Percentiles rank a stretch among this genome's conserved stretches.
Evolutionary conservation across 2,797 vertebrate species (phyloP).

Genomic region (Selene dorsalis): DNA sequence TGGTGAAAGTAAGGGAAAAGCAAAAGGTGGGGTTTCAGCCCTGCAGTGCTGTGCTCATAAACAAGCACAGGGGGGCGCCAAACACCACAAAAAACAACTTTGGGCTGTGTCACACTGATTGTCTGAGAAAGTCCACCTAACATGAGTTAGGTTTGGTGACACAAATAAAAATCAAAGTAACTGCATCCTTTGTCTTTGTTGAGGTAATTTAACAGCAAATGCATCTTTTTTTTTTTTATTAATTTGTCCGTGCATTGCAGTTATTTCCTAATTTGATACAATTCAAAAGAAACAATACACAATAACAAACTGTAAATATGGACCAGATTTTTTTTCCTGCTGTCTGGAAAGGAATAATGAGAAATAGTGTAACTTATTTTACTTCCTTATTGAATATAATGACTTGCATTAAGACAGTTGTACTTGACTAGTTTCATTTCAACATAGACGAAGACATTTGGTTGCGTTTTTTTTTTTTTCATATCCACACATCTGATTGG

Average conservation of each 20-base stretch:
- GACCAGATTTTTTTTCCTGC: too few species aligned
- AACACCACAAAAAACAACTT: slow-evolving; percentile 13
- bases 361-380: slow-evolving; percentile 5
- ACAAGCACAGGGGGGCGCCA: slow-evolving; percentile 60
- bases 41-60: not conserved
- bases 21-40: not conserved
- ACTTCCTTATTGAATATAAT: slow-evolving; percentile 62
- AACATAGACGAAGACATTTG: not conserved
- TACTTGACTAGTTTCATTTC: slow-evolving; percentile 49
- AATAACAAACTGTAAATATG: too few species aligned
- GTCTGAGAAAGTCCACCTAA: not conserved
- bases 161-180: not conserved
- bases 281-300: too few species aligned
- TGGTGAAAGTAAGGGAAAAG: not conserved
- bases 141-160: not conserved
- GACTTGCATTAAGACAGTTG: too few species aligned
- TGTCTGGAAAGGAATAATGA: slow-evolving; percentile 1
- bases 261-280: too few species aligned
- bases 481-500: not conserved
- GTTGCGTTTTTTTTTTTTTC: not conserved
- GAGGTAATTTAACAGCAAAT: not conserved
- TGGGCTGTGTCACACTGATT: not conserved
- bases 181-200: not conserved
- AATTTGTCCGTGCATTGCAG: too few species aligned
- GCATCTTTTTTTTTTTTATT: not conserved